These are phyloP conservation scores for Pitta sordida DNA, from an alignment of 2,113 vertebrate species.

Conservation along the genomic window DNA sequence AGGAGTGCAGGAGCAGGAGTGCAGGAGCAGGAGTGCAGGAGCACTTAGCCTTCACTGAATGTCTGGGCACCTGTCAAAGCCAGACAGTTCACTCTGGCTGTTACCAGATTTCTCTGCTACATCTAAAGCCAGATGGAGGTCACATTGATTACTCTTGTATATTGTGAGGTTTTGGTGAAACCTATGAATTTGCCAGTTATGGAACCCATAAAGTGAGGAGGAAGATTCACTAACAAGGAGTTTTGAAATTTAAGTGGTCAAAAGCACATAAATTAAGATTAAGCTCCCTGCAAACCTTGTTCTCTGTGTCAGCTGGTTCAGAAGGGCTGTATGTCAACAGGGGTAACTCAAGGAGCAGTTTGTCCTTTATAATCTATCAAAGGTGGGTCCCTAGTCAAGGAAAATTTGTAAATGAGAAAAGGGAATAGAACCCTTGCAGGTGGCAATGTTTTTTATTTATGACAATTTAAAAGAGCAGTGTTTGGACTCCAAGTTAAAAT, in stretches of 20 bases:
- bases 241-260: neutral
- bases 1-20: neutral
- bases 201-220: neutral
- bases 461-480: neutral
- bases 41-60: neutral
- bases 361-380: neutral
- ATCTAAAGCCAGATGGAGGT: neutral
- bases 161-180: neutral
- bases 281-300: neutral
- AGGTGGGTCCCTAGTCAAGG: neutral
- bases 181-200: neutral
- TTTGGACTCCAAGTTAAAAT: neutral
- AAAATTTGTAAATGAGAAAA: neutral
- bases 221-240: neutral
- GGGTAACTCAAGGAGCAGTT: neutral
- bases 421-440: neutral
- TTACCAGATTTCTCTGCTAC: neutral
- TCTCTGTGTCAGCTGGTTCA: neutral
- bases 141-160: neutral
- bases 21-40: neutral
- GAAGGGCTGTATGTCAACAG: neutral
- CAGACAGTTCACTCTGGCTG: neutral
- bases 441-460: neutral
- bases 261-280: neutral
- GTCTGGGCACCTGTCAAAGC: neutral